phyloP scores from a whole-genome alignment of 35 echinoderm and acorn worm genomes.

The Eucidaris tribuloides region DNA sequence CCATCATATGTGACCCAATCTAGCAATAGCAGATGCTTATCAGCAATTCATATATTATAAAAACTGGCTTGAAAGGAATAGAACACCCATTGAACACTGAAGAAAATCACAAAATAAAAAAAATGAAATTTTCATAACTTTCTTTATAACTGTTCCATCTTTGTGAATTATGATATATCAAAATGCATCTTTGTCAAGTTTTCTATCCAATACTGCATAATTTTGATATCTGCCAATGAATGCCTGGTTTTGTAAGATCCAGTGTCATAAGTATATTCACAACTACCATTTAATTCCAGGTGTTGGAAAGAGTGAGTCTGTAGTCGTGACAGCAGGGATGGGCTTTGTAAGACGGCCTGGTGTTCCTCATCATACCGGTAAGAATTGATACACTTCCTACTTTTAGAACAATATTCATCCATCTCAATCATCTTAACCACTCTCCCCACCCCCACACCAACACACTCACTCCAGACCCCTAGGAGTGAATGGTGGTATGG shows the following conservation, averaged over 20 bases:
- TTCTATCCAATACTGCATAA: no score
- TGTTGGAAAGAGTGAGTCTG: conserved; percentile 19
- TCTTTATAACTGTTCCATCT: background rate
- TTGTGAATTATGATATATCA: background rate
- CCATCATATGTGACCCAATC: no score
- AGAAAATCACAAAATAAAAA: background rate
- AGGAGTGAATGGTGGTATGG: no score
- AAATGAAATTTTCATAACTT: background rate
- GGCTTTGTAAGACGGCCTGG: conserved; percentile 64
- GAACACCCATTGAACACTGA: no score
- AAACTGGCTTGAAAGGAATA: no score
- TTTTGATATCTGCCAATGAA: no score
- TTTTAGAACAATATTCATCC: background rate
- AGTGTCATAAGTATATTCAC: background rate
- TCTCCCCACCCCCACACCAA: background rate
- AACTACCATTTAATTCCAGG: background rate
- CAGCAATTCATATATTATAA: no score
- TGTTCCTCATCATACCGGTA: conserved; percentile 53
- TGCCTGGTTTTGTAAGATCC: no score
- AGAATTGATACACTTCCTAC: background rate
- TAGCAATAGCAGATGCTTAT: no score
- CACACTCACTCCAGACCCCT: no score
- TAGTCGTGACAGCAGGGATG: conserved; percentile 75
- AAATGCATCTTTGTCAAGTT: no score
- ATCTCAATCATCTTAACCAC: background rate